Base-by-base conservation (phyloP, 2,113 vertebrate species). In the Polypterus senegalus region DNA sequence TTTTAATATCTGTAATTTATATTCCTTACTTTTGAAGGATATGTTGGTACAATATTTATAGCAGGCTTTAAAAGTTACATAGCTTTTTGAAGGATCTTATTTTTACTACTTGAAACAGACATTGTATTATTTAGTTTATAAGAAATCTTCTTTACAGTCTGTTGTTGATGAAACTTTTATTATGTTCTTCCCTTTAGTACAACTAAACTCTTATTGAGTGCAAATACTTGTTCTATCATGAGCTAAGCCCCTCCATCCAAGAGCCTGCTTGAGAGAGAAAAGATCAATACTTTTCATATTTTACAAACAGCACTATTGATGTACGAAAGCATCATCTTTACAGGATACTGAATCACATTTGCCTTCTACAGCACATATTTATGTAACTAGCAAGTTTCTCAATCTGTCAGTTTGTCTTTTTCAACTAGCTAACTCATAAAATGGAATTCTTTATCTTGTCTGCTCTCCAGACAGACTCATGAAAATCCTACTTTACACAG, bases 251-350 rank as follows among this genome's bases (percentile, higher is more conserved):
- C 71, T 64, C 71, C 75, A 69, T 74, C 70, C 69, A 75, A 70
- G 69, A 69, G 78, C 70, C 75, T 69, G 78, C 75, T 73, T 66
- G 46, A 78, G 70, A 75, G 70, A 77, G 77, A 68, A 73, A 59
- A 61, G 73, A 84, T 86, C 81, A 71, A 87, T 86, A 79, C 63
- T 74, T 81, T 82, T 87, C 75, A 82, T 84, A 81, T 83, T 82
- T 75, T 63, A 60, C 69, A 56, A 68, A 72, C 71, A 78, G 77
- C 73, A 73, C 67, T 81, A 86, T 85, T 75, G 82, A 86, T 80
- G 76, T 66, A 51, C 58, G 48, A 65, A 65, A 66, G 8, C 43
- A 61, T 27, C 27, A 27, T 56, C 52, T 69, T 70, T 71, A 54
- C 67, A 61, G 61, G 67, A 69, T 60, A 57, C 59, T 7, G 47